phyloP scores from a whole-genome alignment of 2,888 invertebrate genomes.

The Idaea dimidiata region DNA sequence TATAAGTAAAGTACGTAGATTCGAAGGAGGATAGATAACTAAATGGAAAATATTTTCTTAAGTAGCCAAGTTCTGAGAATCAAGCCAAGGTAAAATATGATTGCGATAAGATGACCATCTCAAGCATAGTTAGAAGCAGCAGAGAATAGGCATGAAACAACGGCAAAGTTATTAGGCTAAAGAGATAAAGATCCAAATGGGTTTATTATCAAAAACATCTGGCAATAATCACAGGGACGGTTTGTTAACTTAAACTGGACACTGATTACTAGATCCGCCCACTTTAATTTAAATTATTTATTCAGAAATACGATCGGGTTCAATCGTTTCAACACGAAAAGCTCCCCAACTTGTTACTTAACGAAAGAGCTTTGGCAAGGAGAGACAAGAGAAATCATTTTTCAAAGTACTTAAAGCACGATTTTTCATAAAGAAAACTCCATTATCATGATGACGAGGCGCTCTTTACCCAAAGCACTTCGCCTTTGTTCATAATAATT shows the following conservation, averaged over 20 bases:
- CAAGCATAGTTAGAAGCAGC: neutral
- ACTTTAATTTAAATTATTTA: neutral
- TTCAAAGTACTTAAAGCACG: neutral
- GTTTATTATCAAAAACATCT: neutral
- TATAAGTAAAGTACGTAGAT: neutral
- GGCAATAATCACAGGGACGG: neutral
- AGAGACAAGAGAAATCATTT: neutral
- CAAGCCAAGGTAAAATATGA: neutral
- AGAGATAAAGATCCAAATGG: neutral
- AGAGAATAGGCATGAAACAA: neutral
- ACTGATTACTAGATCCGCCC: neutral
- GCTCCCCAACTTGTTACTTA: neutral
- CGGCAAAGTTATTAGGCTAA: neutral
- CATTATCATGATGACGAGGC: neutral
- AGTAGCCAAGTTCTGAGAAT: neutral
- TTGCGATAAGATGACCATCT: neutral
- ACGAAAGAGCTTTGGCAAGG: neutral
- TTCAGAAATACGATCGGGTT: neutral
- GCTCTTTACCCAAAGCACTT: neutral
- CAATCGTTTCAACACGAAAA: neutral
- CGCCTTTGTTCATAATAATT: constrained; percentile 1
- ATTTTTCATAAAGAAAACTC: neutral
- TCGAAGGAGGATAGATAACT: neutral
- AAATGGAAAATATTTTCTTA: neutral
- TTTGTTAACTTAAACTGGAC: neutral